A percentile compares a stretch with the other conserved stretches of the same genome.
phyloP scores from a whole-genome alignment of 2,888 invertebrate genomes.

The Anticlea derivata region DNA sequence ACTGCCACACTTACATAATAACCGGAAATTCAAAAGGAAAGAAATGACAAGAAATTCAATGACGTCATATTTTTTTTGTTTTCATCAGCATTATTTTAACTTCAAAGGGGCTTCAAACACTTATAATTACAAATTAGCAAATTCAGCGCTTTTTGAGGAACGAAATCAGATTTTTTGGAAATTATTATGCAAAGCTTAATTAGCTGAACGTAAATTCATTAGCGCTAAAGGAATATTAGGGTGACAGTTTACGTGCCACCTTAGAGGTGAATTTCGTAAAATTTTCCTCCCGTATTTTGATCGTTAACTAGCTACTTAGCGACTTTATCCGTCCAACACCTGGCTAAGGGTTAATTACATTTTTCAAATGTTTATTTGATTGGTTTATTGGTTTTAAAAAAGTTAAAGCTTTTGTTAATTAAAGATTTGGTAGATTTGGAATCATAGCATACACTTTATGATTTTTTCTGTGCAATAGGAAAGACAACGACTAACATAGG shows the following conservation, averaged over 20 bases:
- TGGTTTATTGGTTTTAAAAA: no score
- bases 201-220: constrained; percentile 64
- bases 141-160: constrained; percentile 60
- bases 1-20: neutral
- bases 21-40: constrained; percentile 7
- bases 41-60: constrained; percentile 11
- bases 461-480: no score
- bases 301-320: constrained; percentile 28
- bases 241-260: constrained; percentile 47
- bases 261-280: constrained; percentile 27
- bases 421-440: no score
- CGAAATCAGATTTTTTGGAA: constrained; percentile 59
- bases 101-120: constrained; percentile 62
- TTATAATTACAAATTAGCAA: constrained; percentile 71
- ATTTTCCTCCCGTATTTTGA: constrained; percentile 24
- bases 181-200: constrained; percentile 77
- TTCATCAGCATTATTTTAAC: constrained; percentile 38
- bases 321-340: no score
- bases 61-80: constrained; percentile 19
- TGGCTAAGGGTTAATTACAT: no score
- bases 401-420: no score
- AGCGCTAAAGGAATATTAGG: constrained; percentile 56
- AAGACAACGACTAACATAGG: no score
- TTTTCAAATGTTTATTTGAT: constrained; percentile 3
- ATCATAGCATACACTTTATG: no score